Evolutionary conservation across 2,113 vertebrate genomes (phyloP).

Genomic region (Calyptomena viridis): DNA sequence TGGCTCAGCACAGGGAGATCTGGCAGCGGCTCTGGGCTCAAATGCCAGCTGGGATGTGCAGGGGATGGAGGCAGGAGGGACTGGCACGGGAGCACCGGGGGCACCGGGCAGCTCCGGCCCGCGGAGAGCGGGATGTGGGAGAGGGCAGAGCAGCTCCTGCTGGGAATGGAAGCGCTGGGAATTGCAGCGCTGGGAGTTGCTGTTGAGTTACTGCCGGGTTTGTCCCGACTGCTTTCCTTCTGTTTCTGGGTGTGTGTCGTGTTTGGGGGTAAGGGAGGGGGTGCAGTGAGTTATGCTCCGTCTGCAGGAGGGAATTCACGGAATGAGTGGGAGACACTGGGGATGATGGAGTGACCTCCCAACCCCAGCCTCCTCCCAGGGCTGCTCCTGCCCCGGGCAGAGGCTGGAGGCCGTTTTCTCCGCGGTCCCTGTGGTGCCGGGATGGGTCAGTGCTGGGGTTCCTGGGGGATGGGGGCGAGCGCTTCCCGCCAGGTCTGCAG

Average conservation of each 20-base stretch:
- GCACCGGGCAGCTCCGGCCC: background rate
- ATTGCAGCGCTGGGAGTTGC: background rate
- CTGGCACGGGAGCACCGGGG: background rate
- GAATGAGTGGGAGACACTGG: background rate
- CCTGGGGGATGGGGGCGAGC: too few relatives aligned
- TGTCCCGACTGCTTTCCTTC: background rate
- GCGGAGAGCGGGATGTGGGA: background rate
- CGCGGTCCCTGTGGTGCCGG: background rate
- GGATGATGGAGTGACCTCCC: background rate
- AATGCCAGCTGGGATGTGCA: constrained; percentile 14
- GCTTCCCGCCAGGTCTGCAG: background rate
- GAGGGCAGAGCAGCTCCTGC: background rate
- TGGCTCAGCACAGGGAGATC: constrained; percentile 28
- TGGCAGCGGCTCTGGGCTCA: background rate
- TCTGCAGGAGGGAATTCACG: rapidly evolving
- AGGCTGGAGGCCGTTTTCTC: rapidly evolving
- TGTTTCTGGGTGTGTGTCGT: constrained; percentile 5
- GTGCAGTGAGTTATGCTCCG: background rate
- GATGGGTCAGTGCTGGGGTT: background rate
- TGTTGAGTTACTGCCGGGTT: background rate
- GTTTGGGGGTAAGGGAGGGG: background rate
- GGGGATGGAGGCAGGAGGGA: background rate
- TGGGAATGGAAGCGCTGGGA: background rate
- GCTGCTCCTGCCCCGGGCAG: background rate
- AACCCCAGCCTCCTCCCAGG: background rate